Conservation (phyloP, 2,888 invertebrate genomes). For the Brachyopa scutellaris region DNA sequence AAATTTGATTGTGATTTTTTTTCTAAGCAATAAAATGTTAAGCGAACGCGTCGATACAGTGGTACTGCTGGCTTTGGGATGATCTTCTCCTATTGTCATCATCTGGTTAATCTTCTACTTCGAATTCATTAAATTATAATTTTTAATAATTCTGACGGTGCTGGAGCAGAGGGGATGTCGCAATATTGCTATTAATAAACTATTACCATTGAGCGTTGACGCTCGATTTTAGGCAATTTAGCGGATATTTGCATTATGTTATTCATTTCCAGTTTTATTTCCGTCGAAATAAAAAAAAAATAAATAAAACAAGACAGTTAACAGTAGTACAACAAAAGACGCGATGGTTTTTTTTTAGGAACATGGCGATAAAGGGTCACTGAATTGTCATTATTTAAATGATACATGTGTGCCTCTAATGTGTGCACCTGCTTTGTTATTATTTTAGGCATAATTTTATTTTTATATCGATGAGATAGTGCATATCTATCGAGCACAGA, state of each 20-base stretch:
- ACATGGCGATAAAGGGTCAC: not conserved
- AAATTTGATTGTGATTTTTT: no score
- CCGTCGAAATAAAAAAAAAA: not conserved
- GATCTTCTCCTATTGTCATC: not conserved
- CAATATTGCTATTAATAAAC: conserved; percentile 37
- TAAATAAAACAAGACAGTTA: not conserved
- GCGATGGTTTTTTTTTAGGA: not conserved
- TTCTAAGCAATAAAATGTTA: no score
- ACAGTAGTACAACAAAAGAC: not conserved
- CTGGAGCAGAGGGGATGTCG: conserved; percentile 24
- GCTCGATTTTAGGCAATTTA: not conserved
- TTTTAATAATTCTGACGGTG: not conserved
- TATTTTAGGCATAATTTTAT: not conserved
- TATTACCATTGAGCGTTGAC: conserved; percentile 6
- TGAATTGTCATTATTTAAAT: not conserved
- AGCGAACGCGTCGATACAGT: no score
- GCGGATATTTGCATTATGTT: conserved; percentile 18
- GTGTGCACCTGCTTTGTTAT: not conserved
- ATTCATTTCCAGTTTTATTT: not conserved
- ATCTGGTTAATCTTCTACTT: not conserved
- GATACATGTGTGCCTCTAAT: not conserved
- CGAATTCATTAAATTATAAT: not conserved
- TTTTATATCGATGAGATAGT: not conserved
- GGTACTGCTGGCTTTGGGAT: no score
- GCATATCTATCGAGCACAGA: not conserved